Conservation (phyloP, 64 coral and sea anemone species). For the Porites lutea region DNA sequence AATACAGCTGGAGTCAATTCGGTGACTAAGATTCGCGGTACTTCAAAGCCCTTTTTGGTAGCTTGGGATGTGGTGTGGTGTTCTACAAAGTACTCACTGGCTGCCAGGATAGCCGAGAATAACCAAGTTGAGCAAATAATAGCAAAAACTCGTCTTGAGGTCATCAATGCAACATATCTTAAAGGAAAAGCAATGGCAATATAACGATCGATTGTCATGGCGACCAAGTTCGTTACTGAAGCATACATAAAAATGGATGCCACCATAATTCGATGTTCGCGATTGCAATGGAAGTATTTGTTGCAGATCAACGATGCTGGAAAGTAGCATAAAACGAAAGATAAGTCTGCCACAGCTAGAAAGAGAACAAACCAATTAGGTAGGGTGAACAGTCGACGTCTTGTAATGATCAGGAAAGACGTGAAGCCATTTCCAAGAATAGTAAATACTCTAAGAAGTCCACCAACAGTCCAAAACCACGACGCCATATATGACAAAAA, state of each 20-base stretch:
- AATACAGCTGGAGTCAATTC: not conserved
- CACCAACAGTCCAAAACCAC: not conserved
- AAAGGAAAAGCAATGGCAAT: not conserved
- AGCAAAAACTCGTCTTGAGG: not conserved
- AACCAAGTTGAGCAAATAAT: not conserved
- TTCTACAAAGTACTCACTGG: not conserved
- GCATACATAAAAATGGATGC: slow-evolving; percentile 18
- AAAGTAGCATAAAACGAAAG: slow-evolving; percentile 6
- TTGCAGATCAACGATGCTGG: slow-evolving; percentile 13
- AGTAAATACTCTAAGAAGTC: not conserved
- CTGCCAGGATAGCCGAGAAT: not conserved
- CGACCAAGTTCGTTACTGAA: slow-evolving; percentile 5
- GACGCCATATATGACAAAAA: not conserved
- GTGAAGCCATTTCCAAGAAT: not conserved
- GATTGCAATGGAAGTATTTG: not conserved
- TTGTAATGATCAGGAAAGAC: not conserved
- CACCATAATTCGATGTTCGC: not conserved
- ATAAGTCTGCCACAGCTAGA: not conserved
- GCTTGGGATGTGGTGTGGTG: not conserved
- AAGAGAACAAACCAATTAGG: slow-evolving; percentile 17
- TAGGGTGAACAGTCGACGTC: not conserved
- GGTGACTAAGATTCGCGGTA: not conserved
- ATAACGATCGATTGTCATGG: slow-evolving; percentile 2
- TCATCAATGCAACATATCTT: slow-evolving; percentile 8
- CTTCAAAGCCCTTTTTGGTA: not conserved